Percentiles rank a stretch among this genome's conserved stretches.
These are phyloP conservation scores for Tenualosa thibaudeaui DNA, from an alignment of 2,797 vertebrate genomes.

Conservation along the genomic window DNA sequence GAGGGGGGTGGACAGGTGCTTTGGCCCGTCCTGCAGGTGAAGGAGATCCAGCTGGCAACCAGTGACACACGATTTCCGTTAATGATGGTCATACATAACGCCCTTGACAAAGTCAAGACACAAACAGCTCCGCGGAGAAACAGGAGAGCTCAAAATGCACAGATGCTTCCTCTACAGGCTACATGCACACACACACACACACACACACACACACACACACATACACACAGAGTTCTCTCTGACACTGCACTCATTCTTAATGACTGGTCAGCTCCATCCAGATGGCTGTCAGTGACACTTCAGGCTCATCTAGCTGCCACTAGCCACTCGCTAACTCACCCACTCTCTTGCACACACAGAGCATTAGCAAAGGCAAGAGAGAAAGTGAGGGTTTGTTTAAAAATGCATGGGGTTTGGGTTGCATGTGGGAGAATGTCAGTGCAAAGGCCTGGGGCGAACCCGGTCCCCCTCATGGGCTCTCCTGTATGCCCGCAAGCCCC, in stretches of 20 bases:
- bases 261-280: background rate
- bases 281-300: background rate
- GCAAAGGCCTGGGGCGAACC: background rate
- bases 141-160: background rate
- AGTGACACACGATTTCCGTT: background rate
- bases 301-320: background rate
- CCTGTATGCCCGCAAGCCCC: background rate
- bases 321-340: background rate
- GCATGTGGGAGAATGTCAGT: background rate
- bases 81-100: background rate
- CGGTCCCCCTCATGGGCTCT: background rate
- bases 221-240: background rate
- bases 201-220: conserved; percentile 10
- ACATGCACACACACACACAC: conserved; percentile 34
- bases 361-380: background rate
- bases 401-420: conserved; percentile 14
- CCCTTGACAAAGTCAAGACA: conserved; percentile 25
- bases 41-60: conserved; percentile 3
- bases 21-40: background rate
- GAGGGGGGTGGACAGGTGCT: background rate
- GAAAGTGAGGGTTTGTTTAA: background rate
- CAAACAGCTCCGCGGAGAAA: background rate
- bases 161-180: conserved; percentile 22
- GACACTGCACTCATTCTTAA: background rate
- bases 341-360: background rate